Conservation (phyloP, 2,888 invertebrate species). For the Dyspetes luteomarginatus region DNA sequence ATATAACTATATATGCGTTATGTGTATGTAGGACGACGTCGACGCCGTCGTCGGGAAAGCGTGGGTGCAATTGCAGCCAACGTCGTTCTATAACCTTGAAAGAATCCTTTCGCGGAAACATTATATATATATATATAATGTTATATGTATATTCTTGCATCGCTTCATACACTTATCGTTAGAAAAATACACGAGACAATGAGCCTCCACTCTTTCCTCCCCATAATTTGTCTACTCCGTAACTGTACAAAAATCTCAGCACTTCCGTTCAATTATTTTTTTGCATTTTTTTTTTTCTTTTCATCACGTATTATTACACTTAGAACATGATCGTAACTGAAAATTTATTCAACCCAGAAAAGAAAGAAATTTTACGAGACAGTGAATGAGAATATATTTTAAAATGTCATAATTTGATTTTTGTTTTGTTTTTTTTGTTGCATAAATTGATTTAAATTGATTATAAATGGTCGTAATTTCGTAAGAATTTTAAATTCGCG, state of each 20-base stretch:
- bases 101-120: constrained; percentile 39
- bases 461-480: too few species aligned
- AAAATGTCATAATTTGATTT: too few species aligned
- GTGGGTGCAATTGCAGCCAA: constrained; percentile 50
- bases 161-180: not conserved
- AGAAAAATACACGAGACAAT: constrained; percentile 23
- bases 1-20: not conserved
- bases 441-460: too few species aligned
- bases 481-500: too few species aligned
- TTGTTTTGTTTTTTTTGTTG: too few species aligned
- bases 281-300: not conserved
- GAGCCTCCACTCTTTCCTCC: not conserved
- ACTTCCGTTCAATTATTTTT: not conserved
- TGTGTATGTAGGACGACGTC: constrained; percentile 44
- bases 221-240: not conserved
- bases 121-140: constrained; percentile 9
- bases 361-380: too few species aligned
- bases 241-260: not conserved
- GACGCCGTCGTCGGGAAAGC: constrained; percentile 34
- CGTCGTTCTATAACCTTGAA: constrained; percentile 52
- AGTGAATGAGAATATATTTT: too few species aligned
- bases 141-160: not conserved
- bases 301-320: not conserved
- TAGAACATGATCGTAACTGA: too few species aligned
- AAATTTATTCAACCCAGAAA: too few species aligned